Base-by-base conservation (phyloP, 2,888 invertebrate genomes). In the Dryadula phaetusa region DNA sequence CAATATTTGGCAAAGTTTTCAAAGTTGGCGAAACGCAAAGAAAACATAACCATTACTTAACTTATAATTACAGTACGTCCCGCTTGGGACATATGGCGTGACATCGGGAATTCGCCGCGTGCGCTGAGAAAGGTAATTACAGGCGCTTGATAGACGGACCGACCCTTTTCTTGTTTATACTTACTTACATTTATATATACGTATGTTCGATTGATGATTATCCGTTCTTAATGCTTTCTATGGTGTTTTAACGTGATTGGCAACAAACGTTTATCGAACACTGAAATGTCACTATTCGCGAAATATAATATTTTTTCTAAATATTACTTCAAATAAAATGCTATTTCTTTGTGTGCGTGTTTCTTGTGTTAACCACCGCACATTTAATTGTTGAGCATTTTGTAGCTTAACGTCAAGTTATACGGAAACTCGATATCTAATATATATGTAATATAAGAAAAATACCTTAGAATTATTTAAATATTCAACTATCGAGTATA, bases 31-130 rank as follows among this genome's bases (percentile, higher is more conserved):
- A 64, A 58, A 64, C 40, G 18, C 25, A 49, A 32, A 58, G 58
- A 58, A 60, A 49, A 65, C 47, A 64, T 44, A 32, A 56, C 60
- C 32, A 65, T 65, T 60, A 65, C 40, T 65, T 52, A 28, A 52
- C 10, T 52, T 60, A 65, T 47, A 65, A 32, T 47, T 16, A 46
- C 75, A 82, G 79, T 86, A 79, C 85, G 81, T 76, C 76, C 79
- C 79, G 72, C 75, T 78, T 82, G 82, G 80, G 90, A 90, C 92
- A 90, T 83, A 88, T 89, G 90, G 86, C 90, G 88, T 90, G 91
- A 90, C 90, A 88, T 78, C 76, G 82, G 77, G 86, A 88, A 90
- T 89, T 86, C 84, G 79, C 82, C 81, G 82, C 80, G 80, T 82
- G 80, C 82, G 75, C 76, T 74, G 77, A 80, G 84, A 80, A 81